Evolutionary conservation across 2,113 vertebrate species (phyloP).

Genomic region (Elgaria multicarinata): DNA sequence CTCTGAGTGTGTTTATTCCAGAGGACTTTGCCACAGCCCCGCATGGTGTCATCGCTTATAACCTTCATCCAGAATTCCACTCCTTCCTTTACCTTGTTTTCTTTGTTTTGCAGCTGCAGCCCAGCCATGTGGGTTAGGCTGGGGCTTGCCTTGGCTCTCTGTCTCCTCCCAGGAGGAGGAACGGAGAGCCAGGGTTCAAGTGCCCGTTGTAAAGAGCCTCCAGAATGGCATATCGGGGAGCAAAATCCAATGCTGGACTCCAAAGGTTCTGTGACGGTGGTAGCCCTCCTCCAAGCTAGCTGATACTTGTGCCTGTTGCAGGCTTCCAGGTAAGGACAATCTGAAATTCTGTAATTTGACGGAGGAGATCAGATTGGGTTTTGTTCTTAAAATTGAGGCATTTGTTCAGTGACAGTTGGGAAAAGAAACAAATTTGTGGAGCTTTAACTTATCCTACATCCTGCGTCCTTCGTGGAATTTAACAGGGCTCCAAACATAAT

Average conservation of each 20-base stretch:
- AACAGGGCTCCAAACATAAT: too few relatives aligned
- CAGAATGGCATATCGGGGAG: constrained; percentile 84
- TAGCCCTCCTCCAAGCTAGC: constrained; percentile 92
- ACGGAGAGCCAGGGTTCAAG: constrained; percentile 82
- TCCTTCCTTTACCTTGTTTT: constrained; percentile 18
- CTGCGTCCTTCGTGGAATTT: too few relatives aligned
- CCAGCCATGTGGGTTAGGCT: constrained; percentile 87
- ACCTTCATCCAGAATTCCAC: background rate
- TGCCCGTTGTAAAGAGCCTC: constrained; percentile 79
- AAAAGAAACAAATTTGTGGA: background rate
- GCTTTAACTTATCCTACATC: background rate
- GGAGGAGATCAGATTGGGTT: accelerated
- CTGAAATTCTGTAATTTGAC: accelerated
- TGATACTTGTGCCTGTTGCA: constrained; percentile 92
- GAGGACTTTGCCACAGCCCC: background rate
- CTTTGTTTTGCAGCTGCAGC: constrained; percentile 68
- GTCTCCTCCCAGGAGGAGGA: constrained; percentile 85
- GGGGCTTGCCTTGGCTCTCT: constrained; percentile 88
- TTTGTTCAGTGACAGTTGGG: background rate
- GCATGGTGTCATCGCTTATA: background rate
- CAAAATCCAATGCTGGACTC: constrained; percentile 85
- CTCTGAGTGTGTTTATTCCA: background rate
- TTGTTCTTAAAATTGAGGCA: background rate
- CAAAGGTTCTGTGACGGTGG: constrained; percentile 84
- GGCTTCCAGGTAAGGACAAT: constrained; percentile 83